A percentile compares a stretch with the other conserved stretches of the same genome.
These are phyloP conservation scores for Perca flavescens DNA, from an alignment of 2,113 vertebrate species.

Conservation along the genomic window DNA sequence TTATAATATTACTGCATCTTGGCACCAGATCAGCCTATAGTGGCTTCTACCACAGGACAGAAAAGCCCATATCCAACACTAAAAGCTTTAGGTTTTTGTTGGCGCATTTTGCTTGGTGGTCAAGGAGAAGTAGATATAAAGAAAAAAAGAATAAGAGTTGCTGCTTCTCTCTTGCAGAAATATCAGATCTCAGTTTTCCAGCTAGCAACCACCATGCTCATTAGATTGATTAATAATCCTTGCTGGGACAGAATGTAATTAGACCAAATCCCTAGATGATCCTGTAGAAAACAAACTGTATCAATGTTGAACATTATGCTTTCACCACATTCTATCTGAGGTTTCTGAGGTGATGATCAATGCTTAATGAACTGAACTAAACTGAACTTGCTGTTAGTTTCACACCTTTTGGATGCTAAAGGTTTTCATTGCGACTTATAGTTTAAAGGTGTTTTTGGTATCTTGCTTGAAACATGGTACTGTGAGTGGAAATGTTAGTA, in stretches of 20 bases:
- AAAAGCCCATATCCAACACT: conserved; percentile 43
- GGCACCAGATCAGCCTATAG: conserved; percentile 60
- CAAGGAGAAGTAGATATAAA: conserved; percentile 25
- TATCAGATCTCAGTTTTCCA: conserved; percentile 43
- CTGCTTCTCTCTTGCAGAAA: conserved; percentile 23
- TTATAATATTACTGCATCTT: conserved; percentile 67
- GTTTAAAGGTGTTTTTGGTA: background rate
- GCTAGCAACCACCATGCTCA: conserved; percentile 45
- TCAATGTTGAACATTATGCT: conserved; percentile 34
- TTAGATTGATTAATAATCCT: conserved; percentile 67
- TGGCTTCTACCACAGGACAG: conserved; percentile 48
- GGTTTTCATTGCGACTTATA: background rate
- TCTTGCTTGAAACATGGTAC: background rate
- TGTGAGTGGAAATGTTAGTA: background rate
- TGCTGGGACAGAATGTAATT: conserved; percentile 64
- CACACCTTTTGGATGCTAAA: background rate
- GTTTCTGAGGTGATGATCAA: background rate
- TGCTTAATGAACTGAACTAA: conserved; percentile 1
- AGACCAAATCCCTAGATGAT: conserved; percentile 65
- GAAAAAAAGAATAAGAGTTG: conserved; percentile 5
- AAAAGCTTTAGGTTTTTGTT: conserved; percentile 51
- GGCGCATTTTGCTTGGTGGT: background rate
- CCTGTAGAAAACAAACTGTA: conserved; percentile 43
- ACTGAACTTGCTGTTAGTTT: background rate
- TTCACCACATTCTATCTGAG: background rate